Conservation (phyloP, 2,797 vertebrate genomes). For the Takifugu rubripes region DNA sequence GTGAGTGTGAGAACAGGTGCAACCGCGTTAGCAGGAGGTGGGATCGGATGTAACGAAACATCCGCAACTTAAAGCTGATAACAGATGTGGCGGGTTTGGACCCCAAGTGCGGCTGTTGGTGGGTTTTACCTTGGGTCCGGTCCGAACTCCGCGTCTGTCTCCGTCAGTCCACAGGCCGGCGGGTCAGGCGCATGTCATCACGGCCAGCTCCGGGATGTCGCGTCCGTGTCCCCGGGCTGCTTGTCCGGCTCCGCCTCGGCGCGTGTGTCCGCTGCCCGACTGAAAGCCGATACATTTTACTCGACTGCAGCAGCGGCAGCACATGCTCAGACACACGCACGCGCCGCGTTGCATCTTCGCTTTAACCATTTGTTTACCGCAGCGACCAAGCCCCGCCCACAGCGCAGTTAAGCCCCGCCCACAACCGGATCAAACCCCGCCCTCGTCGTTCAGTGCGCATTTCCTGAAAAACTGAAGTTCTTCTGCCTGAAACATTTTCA, state of each 20-base stretch:
- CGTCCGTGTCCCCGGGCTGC: slow-evolving; percentile 4
- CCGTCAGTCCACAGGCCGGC: slow-evolving; percentile 30
- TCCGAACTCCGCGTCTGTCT: slow-evolving; percentile 29
- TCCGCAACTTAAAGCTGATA: no score
- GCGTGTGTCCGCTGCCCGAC: slow-evolving; percentile 47
- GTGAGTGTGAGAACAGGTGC: slow-evolving; percentile 45
- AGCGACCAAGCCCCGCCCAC: not conserved
- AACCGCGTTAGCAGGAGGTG: slow-evolving; percentile 10
- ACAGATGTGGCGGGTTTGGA: no score
- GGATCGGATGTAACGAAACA: not conserved
- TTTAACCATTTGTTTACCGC: slow-evolving; percentile 60
- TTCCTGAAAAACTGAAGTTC: no score
- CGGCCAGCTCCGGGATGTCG: slow-evolving; percentile 19
- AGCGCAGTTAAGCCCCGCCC: not conserved
- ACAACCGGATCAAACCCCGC: not conserved
- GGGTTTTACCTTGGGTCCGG: slow-evolving; percentile 41
- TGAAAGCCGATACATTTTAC: slow-evolving; percentile 74
- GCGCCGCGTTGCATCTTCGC: slow-evolving; percentile 32
- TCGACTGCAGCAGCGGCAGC: slow-evolving; percentile 73
- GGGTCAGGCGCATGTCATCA: slow-evolving; percentile 16
- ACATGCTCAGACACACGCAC: slow-evolving; percentile 68
- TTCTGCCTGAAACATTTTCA: no score
- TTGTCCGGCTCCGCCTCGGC: slow-evolving; percentile 26
- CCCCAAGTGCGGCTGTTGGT: not conserved
- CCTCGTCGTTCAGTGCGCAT: no score